Base-by-base conservation (phyloP, 2,113 vertebrate species). In the Xiphophorus maculatus region DNA sequence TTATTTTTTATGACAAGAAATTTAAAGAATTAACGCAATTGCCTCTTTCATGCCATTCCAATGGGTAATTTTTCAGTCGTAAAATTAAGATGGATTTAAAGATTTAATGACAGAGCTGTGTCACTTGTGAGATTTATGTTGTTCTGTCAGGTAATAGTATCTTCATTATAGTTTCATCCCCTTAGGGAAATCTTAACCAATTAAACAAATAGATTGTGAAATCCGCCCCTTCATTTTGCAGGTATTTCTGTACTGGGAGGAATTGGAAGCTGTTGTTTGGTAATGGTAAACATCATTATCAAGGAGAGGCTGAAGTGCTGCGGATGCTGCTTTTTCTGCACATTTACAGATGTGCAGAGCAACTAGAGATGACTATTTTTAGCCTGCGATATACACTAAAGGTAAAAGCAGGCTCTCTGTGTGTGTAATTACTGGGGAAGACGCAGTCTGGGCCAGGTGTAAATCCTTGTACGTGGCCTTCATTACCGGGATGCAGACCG, bases 401-500 rank as follows among this genome's bases (percentile, higher is more conserved):
- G 76, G 79, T 77, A 73, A 73, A 67, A 80, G 33, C 62, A 88
- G 88, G 74, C 82, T 77, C 17, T 87, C 69, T 84, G 73, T 79
- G 82, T 75, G 1, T 51, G 86, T 87, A 90, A 90, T 91, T 88
- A 85, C 80, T 79, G 85, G 76, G 83, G 78, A 87, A 88, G 82
- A 75, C 68, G 74, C 40, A 4, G 28, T 51, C 63, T 54, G 73
- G 81, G 81, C 72, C 73, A 90, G 89, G 88, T 90, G 80, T 84
- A 92, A 89, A 90, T 91, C 88, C 83, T 86, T 73, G 73, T 79
- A 90, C 88, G 83, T 88, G 83, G 87, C 84, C 88, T 87, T 93
- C 85, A 86, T 93, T 92, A 92, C 30, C 64, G 63, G 51, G 64
- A 74, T 73, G 74, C 76, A 69, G 80, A 82, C 79, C 75, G 74